Evolutionary conservation across 2,888 invertebrate species (phyloP), one percentile per base, ranked within the genome.

Genomic region (Drosophila setosimentum): DNA sequence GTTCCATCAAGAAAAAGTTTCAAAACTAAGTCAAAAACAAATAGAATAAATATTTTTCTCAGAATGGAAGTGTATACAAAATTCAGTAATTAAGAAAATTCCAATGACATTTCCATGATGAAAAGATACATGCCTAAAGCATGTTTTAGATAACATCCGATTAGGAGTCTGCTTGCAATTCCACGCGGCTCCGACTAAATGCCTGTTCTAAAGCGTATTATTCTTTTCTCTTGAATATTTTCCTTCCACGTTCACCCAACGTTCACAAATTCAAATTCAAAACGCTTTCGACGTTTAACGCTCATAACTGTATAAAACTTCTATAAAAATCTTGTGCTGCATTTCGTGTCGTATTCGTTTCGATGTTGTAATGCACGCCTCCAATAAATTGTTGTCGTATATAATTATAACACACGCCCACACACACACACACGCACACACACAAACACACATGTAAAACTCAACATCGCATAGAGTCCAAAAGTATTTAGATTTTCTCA

Each of bases 401-500:
- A 53, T 32, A 63, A 77, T 55, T 75, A 68, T 82, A 78, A 88
- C 78, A 72, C 64, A 45, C 45, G 16, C 16, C 21, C 24, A 24
- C 21, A 45, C 45, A 45, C 21, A 24, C 33, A 33, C 13, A 16
- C 13, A 13, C 33, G 5, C 18, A 37, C 37, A 37, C 37, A 37
- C 21, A 13, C 24, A 24, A 3, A 45, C 45, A 76, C 55, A 37
- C 55, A 37, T 37, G 72, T 72, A 64, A 62, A 76, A 80, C 65
- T 48, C 13, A 35, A 54, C 32, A 37, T 11, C 18, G 13, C 32
- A 50, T 76, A 92, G 92, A 81, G 90, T 89, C 32, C 80, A 89
- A 92, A 94, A 95, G 87, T 95, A 95, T 92, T 94, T 95, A 93
- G 95, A 95, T 93, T 95, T 95, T 94, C 93, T 95, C 88, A 94